Evolutionary conservation across 2,888 invertebrate genomes (phyloP).

Genomic region (Pseudanteris insignis): DNA sequence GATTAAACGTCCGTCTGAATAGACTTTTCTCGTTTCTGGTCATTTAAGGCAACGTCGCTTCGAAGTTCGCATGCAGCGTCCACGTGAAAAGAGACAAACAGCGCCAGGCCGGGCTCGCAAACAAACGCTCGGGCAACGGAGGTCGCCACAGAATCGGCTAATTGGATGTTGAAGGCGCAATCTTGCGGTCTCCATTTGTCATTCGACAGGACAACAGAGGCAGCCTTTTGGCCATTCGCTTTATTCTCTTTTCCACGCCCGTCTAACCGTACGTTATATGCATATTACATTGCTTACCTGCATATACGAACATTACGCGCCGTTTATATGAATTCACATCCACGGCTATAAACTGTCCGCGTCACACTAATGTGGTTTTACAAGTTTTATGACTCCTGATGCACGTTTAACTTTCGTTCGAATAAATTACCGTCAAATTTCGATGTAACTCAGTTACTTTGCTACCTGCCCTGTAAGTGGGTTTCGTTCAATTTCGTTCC

Average conservation of each 20-base stretch:
- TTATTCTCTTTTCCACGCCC: conserved; percentile 32
- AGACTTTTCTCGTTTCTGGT: conserved; percentile 47
- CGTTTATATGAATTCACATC: conserved; percentile 32
- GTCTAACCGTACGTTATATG: conserved; percentile 31
- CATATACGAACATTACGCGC: conserved; percentile 20
- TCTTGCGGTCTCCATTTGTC: conserved; percentile 63
- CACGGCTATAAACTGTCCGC: conserved; percentile 18
- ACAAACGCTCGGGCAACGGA: no score
- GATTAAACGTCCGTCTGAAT: conserved; percentile 57
- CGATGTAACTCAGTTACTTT: no score
- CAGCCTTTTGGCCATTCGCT: conserved; percentile 37
- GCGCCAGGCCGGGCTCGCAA: conserved; percentile 12
- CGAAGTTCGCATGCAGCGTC: neutral
- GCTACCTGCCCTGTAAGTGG: no score
- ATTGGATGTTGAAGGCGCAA: conserved; percentile 61
- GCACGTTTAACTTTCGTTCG: no score
- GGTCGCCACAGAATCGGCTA: conserved; percentile 48
- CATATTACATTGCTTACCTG: conserved; percentile 27
- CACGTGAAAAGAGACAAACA: neutral
- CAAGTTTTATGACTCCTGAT: no score
- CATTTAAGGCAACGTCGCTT: conserved; percentile 40
- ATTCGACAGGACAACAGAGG: conserved; percentile 53
- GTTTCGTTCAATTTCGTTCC: no score
- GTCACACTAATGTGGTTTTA: conserved; percentile 24
- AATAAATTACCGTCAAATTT: no score